Evolutionary conservation across 1,140 invertebrate species (phyloP), one percentile per base, ranked within the genome.

Genomic region (Elymnias hypermnestra): DNA sequence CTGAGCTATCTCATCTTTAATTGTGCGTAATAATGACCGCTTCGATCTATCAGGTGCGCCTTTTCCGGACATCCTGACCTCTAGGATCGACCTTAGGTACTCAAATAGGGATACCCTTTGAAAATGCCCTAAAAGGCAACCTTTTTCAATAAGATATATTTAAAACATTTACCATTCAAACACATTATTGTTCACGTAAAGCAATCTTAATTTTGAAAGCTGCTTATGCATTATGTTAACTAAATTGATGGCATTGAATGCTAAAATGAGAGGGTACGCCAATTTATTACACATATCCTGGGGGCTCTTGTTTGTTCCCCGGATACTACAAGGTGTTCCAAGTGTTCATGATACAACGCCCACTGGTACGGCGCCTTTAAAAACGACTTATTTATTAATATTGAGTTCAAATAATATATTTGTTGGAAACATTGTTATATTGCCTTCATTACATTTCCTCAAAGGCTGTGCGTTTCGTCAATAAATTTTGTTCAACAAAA

Each of bases 221-320:
- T 18, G 14, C 36, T 45, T 44, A 38, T 8, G 15, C 10, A 44
- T 44, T 44, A 26, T 28, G 38, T 53, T 48, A 39, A 52, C 56
- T 63, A 72, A 67, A 67, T 72, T 63, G 57, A 63, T 63, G 60
- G 57, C 48, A 59, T 59, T 56, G 42, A 49, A 44, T 50, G 53
- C 61, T 60, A 63, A 70, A 61, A 60, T 61, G 63, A 57, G 57
- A 55, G 57, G 53, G 54, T 44, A 33, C 51, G 60, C 53, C 58
- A 68, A 77, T 77, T 71, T 72, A 72, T 77, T 70, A 66, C 63
- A 62, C 65, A 65, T 69, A 69, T 57, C 71, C 74, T 56, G 57
- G 33, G 64, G 73, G 68, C 58, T 13, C 61, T 64, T 69, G 67
- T 73, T 75, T 64, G 65, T 62, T 63, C 47, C 63, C 56, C 39